phyloP scores from a whole-genome alignment of 2,797 vertebrate species.

The Falco rusticolus region DNA sequence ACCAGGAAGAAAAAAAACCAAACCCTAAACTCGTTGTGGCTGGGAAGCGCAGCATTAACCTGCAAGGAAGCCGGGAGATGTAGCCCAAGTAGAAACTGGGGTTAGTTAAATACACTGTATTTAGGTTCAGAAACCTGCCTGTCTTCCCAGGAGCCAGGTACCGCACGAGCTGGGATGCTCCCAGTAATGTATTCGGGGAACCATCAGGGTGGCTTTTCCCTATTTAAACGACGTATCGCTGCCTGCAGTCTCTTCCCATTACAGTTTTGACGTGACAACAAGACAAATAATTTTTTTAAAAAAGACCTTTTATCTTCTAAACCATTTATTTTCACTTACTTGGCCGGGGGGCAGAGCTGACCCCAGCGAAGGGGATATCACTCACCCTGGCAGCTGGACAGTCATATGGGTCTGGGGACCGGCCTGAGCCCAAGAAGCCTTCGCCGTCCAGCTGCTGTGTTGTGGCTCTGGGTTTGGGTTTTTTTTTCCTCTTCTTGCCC shows the following conservation, averaged over 20 bases:
- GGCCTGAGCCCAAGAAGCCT: background rate
- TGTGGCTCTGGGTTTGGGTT: background rate
- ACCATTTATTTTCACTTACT: conserved; percentile 80
- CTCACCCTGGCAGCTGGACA: conserved; percentile 73
- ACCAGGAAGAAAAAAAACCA: background rate
- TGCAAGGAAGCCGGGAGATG: background rate
- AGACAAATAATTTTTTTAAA: conserved; percentile 77
- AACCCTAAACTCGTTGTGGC: background rate
- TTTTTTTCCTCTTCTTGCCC: background rate
- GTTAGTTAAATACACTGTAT: background rate
- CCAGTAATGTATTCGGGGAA: too few relatives aligned
- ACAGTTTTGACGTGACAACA: conserved; percentile 70
- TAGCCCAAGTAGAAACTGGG: background rate
- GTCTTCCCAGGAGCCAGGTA: conserved; percentile 1
- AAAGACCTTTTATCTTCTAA: conserved; percentile 76
- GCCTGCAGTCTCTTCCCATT: conserved; percentile 59
- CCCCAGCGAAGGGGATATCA: conserved; percentile 66
- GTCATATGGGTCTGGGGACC: conserved; percentile 55
- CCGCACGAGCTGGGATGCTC: too few relatives aligned
- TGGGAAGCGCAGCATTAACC: background rate
- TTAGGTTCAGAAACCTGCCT: background rate
- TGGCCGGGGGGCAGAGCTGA: conserved; percentile 77
- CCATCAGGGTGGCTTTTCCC: conserved; percentile 33
- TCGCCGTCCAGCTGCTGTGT: conserved; percentile 41
- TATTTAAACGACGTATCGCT: background rate